phyloP scores from a whole-genome alignment of 2,113 vertebrate genomes.

The Pampusana beccarii region DNA sequence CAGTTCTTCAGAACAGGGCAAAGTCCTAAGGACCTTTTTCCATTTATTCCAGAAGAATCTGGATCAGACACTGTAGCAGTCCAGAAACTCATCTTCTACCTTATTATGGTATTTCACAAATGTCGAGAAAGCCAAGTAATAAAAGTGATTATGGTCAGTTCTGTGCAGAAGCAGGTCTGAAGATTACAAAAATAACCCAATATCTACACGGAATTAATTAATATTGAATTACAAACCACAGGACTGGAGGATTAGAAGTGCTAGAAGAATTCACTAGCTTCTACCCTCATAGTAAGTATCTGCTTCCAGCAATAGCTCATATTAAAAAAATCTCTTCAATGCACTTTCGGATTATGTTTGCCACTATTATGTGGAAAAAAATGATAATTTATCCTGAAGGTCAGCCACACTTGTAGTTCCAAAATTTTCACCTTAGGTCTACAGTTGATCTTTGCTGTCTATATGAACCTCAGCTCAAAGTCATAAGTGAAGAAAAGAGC shows the following conservation, averaged over 20 bases:
- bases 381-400: background rate
- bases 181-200: background rate
- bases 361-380: background rate
- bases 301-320: background rate
- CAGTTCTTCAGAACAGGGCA: background rate
- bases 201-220: background rate
- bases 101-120: background rate
- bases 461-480: background rate
- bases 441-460: background rate
- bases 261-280: background rate
- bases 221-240: background rate
- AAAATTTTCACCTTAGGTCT: background rate
- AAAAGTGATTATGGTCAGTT: background rate
- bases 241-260: background rate
- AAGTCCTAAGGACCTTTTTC: background rate
- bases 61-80: background rate
- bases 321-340: background rate
- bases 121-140: background rate
- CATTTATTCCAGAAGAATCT: background rate
- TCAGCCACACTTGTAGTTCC: background rate
- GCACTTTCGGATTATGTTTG: background rate
- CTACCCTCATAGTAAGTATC: rapidly evolving
- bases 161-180: background rate
- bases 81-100: background rate
- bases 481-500: background rate